Conservation (phyloP, 2,797 vertebrate species). For the Sebastes melanostomus region DNA sequence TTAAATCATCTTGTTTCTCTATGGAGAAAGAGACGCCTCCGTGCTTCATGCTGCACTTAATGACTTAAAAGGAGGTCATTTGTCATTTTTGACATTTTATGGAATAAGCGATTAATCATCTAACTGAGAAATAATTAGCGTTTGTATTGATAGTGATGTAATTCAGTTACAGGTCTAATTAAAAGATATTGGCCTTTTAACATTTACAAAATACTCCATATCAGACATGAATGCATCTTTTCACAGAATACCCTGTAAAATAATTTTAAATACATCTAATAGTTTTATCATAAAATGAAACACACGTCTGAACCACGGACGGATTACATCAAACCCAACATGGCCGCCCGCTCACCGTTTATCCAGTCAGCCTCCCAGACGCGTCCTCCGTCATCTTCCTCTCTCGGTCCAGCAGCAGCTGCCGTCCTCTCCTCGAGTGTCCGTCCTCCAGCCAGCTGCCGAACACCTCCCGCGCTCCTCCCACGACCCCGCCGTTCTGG, state of each 20-base stretch:
- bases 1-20: background rate
- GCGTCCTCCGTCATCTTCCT: conserved; percentile 79
- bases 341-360: conserved; percentile 59
- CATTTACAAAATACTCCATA: background rate
- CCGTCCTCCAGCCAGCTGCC: conserved; percentile 79
- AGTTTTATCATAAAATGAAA: background rate
- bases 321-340: background rate
- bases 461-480: conserved; percentile 79
- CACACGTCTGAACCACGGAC: background rate
- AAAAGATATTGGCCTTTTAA: background rate
- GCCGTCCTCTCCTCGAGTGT: conserved; percentile 69
- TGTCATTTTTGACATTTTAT: conserved; percentile 17
- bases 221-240: background rate
- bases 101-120: conserved; percentile 21
- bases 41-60: conserved; percentile 9
- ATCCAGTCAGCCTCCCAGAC: conserved; percentile 83
- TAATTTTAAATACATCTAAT: background rate
- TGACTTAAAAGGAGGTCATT: conserved; percentile 3
- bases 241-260: background rate
- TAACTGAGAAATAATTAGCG: background rate
- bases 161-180: conserved; percentile 23
- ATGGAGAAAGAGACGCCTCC: background rate
- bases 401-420: conserved; percentile 85
- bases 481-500: conserved; percentile 16
- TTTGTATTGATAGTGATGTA: background rate